These are phyloP conservation scores for Peromyscus californicus DNA, from an alignment of 2,113 vertebrate species.

Conservation along the genomic window DNA sequence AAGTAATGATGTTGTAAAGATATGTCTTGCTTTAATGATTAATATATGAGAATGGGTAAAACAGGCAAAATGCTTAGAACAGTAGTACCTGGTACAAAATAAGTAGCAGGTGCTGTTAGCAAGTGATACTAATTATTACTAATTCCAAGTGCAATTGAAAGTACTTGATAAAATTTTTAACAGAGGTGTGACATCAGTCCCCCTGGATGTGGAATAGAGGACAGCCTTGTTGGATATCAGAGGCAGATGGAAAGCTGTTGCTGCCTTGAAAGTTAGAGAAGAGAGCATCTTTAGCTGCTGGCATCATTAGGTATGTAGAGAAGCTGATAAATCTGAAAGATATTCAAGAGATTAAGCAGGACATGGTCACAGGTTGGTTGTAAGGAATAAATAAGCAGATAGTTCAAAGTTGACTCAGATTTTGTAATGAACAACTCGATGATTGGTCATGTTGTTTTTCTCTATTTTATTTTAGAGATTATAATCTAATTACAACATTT, in stretches of 20 bases:
- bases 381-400: not conserved
- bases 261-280: not conserved
- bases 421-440: not conserved
- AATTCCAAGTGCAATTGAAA: not conserved
- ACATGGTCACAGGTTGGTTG: too few species aligned
- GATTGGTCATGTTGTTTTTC: not conserved
- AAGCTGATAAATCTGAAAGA: not conserved
- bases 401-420: not conserved
- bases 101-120: not conserved
- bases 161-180: not conserved
- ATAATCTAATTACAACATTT: not conserved
- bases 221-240: not conserved
- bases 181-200: not conserved
- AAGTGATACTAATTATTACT: not conserved
- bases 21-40: not conserved
- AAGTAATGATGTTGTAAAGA: fast-evolving
- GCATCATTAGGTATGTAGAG: not conserved
- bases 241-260: not conserved
- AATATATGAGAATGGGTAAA: not conserved
- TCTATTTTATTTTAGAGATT: not conserved
- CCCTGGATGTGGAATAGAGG: not conserved
- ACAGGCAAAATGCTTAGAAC: not conserved
- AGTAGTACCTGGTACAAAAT: not conserved
- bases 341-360: not conserved
- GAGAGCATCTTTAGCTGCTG: not conserved